phyloP scores from a whole-genome alignment of 2,113 vertebrate genomes.

The Colistium nudipinnis region DNA sequence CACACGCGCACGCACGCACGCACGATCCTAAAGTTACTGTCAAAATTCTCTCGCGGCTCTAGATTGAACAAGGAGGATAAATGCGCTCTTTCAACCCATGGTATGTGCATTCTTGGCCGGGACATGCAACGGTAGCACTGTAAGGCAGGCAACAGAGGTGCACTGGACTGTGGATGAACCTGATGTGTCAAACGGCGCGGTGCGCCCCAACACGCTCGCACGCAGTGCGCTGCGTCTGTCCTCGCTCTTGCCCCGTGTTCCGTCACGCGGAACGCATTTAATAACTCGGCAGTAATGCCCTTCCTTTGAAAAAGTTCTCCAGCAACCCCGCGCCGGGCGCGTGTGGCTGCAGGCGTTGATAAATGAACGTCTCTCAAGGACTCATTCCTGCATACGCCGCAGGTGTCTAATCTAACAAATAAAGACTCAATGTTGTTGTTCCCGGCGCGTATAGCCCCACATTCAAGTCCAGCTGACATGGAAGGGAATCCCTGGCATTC shows the following conservation, averaged over 20 bases:
- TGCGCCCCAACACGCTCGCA: slow-evolving; percentile 58
- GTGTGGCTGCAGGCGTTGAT: too few relatives aligned
- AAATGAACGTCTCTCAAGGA: background rate
- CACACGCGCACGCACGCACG: slow-evolving; percentile 38
- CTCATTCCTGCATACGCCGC: background rate
- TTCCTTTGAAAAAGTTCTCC: too few relatives aligned
- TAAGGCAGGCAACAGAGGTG: slow-evolving; percentile 53
- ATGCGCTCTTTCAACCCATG: slow-evolving; percentile 27
- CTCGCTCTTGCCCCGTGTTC: slow-evolving; percentile 13
- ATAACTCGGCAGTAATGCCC: background rate
- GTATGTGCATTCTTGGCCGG: slow-evolving; percentile 58
- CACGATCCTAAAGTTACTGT: slow-evolving; percentile 3
- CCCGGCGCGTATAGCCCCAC: slow-evolving; percentile 36
- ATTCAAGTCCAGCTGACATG: slow-evolving; percentile 63
- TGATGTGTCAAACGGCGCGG: slow-evolving; percentile 30
- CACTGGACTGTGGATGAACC: slow-evolving; percentile 74
- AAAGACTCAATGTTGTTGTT: slow-evolving; percentile 48
- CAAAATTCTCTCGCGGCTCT: slow-evolving; percentile 36
- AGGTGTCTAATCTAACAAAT: slow-evolving; percentile 10
- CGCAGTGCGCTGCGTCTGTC: slow-evolving; percentile 25
- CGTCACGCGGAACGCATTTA: slow-evolving; percentile 26
- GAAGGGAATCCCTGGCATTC: slow-evolving; percentile 77
- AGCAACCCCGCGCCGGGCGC: too few relatives aligned
- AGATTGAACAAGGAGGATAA: slow-evolving; percentile 32
- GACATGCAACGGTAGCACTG: slow-evolving; percentile 75